These are phyloP conservation scores for Lasaia peninsularis DNA, from an alignment of 1,140 invertebrate species.

Conservation along the genomic window DNA sequence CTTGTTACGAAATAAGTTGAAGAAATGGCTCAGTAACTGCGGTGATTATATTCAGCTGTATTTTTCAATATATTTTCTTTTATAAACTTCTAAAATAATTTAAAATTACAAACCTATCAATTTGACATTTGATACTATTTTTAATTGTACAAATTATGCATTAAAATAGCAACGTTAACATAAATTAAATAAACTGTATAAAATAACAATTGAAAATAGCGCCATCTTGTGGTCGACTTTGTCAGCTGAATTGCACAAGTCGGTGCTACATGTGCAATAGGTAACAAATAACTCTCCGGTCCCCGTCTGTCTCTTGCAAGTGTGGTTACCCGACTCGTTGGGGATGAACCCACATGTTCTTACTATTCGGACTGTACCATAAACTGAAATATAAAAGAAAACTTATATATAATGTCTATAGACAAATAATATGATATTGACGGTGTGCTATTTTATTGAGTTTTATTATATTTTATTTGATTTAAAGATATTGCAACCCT, in stretches of 20 bases:
- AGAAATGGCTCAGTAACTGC: too few species aligned
- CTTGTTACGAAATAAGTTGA: too few species aligned
- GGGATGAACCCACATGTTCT: slow-evolving; percentile 87
- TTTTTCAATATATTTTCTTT: too few species aligned
- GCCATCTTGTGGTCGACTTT: slow-evolving; percentile 25
- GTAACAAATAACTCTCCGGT: slow-evolving; percentile 85
- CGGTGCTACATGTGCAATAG: slow-evolving; percentile 86
- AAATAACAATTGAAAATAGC: slow-evolving; percentile 20
- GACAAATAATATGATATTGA: too few species aligned
- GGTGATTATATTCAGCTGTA: too few species aligned
- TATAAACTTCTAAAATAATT: too few species aligned
- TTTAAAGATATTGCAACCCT: too few species aligned
- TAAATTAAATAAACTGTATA: background rate
- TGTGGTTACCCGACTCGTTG: slow-evolving; percentile 77
- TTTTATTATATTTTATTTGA: too few species aligned
- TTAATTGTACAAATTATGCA: background rate
- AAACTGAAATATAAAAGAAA: slow-evolving; percentile 78
- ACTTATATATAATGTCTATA: background rate
- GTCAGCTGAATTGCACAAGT: slow-evolving; percentile 83
- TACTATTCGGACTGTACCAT: slow-evolving; percentile 84
- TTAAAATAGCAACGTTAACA: too few species aligned
- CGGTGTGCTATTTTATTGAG: too few species aligned
- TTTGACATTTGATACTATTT: background rate
- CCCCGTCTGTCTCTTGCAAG: slow-evolving; percentile 82
- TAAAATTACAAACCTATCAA: background rate